phyloP scores from a whole-genome alignment of 2,797 vertebrate genomes.

The Thalassophryne amazonica region DNA sequence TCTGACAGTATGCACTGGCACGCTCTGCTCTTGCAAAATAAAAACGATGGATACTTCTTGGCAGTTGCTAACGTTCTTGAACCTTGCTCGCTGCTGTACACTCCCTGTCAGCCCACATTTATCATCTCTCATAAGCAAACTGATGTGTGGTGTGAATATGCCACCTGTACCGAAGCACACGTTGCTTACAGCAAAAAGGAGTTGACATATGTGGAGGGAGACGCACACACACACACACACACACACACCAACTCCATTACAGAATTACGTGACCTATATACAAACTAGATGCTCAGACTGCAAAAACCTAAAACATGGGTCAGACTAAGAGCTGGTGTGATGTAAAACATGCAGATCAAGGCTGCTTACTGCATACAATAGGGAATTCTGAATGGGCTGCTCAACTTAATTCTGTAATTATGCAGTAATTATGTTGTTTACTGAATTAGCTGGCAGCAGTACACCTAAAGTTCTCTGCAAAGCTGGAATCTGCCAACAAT shows the following conservation, averaged over 20 bases:
- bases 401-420: constrained; percentile 60
- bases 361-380: constrained; percentile 29
- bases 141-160: constrained; percentile 49
- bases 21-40: too few relatives aligned
- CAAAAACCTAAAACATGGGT: neutral
- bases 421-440: constrained; percentile 56
- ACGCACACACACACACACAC: neutral
- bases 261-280: constrained; percentile 1
- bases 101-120: constrained; percentile 43
- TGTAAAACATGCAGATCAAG: constrained; percentile 24
- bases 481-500: constrained; percentile 11
- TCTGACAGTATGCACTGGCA: too few relatives aligned
- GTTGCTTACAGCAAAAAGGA: constrained; percentile 41
- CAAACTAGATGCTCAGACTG: constrained; percentile 2
- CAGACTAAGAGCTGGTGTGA: neutral
- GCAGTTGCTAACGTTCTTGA: constrained; percentile 51
- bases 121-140: constrained; percentile 32
- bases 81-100: constrained; percentile 24
- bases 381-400: constrained; percentile 31
- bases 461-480: constrained; percentile 21
- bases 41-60: neutral
- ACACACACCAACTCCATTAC: neutral
- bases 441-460: constrained; percentile 31
- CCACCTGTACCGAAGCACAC: constrained; percentile 46
- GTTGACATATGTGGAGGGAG: constrained; percentile 1